A percentile compares a stretch with the other conserved stretches of the same genome.
Evolutionary conservation across 2,888 invertebrate species (phyloP).

Genomic region (Lasioglossum leucozonium): DNA sequence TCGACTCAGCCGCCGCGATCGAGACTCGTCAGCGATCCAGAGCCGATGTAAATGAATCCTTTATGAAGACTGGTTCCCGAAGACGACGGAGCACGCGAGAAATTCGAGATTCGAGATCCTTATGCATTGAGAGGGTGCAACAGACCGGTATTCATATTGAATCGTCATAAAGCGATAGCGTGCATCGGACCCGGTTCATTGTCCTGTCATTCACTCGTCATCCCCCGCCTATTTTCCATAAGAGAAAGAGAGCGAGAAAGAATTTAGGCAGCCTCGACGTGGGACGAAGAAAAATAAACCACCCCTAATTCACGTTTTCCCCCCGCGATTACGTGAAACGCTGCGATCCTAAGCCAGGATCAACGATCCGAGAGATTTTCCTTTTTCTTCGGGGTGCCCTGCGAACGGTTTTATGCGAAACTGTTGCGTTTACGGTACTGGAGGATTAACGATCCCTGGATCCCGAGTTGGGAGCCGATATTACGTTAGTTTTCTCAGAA

Average conservation of each 20-base stretch:
- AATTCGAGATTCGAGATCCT: constrained; percentile 62
- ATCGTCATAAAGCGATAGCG: constrained; percentile 84
- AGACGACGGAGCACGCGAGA: constrained; percentile 35
- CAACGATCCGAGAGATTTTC: constrained; percentile 56
- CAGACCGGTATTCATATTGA: constrained; percentile 77
- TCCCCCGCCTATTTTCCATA: constrained; percentile 77
- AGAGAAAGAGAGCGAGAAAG: neutral
- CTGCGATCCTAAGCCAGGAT: constrained; percentile 71
- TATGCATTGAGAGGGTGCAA: constrained; percentile 72
- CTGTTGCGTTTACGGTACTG: constrained; percentile 74
- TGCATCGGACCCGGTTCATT: constrained; percentile 83
- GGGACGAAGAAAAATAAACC: constrained; percentile 77
- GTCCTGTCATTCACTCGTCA: constrained; percentile 85
- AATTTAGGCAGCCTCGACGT: neutral
- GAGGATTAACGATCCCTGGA: constrained; percentile 31
- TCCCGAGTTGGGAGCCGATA: constrained; percentile 17
- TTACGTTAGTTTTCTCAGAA: neutral
- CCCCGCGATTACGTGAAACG: constrained; percentile 61
- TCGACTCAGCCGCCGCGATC: constrained; percentile 35
- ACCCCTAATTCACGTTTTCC: constrained; percentile 80
- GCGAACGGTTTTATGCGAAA: constrained; percentile 66
- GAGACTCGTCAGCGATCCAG: constrained; percentile 49
- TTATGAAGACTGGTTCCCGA: constrained; percentile 16
- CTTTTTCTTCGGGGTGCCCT: constrained; percentile 24
- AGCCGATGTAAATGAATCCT: constrained; percentile 60